phyloP scores from a whole-genome alignment of 2,888 invertebrate genomes.

The Clostera curtula region DNA sequence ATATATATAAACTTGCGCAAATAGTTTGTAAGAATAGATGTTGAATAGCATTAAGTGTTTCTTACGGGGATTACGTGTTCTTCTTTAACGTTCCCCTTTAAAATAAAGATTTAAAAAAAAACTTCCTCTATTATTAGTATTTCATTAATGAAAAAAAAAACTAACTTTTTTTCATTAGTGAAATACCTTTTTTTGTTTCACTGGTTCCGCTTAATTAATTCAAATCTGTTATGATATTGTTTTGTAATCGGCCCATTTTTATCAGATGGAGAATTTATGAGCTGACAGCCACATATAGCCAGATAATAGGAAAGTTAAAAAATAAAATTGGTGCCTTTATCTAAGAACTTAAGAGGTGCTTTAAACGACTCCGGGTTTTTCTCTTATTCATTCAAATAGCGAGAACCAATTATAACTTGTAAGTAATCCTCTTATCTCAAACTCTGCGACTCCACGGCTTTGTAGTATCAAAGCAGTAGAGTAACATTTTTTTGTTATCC shows the following conservation, averaged over 20 bases:
- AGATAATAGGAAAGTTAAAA: slow-evolving; percentile 18
- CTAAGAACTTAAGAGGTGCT: slow-evolving; percentile 40
- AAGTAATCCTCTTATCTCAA: slow-evolving; percentile 67
- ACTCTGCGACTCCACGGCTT: slow-evolving; percentile 58
- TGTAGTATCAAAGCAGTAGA: too few species aligned
- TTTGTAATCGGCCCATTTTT: slow-evolving; percentile 12
- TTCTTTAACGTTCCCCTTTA: too few species aligned
- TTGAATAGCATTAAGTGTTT: too few species aligned
- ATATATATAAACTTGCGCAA: too few species aligned
- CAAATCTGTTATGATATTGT: slow-evolving; percentile 8
- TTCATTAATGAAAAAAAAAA: too few species aligned
- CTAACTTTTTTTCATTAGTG: background rate
- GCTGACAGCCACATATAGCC: slow-evolving; percentile 8
- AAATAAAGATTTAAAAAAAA: too few species aligned
- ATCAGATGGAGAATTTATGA: slow-evolving; percentile 10
- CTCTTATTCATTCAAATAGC: slow-evolving; percentile 55
- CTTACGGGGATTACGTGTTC: too few species aligned
- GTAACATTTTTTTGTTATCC: too few species aligned
- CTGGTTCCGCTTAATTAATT: background rate
- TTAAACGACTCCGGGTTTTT: slow-evolving; percentile 47
- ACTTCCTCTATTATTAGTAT: too few species aligned
- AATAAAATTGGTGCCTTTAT: slow-evolving; percentile 41
- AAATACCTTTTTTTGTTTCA: background rate
- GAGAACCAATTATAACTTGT: slow-evolving; percentile 71
- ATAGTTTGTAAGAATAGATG: too few species aligned